phyloP scores from a whole-genome alignment of 2,797 vertebrate genomes.

The Anguilla megastoma region DNA sequence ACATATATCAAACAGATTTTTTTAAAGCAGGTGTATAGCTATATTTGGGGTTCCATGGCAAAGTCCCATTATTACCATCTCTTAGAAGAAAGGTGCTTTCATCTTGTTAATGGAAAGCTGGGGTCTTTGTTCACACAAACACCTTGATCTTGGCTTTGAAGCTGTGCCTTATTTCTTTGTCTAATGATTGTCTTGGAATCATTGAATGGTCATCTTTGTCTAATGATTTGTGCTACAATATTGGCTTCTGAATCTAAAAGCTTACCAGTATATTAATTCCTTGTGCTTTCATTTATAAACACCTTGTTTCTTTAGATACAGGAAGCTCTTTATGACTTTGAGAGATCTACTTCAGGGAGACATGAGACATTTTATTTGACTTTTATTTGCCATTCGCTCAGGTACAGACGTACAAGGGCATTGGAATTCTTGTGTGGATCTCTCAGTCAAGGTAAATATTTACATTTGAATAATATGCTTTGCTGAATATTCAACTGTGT shows the following conservation, averaged over 20 bases:
- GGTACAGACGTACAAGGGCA: too few species aligned
- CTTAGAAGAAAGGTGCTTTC: not conserved
- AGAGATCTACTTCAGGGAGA: not conserved
- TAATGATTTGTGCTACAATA: slow-evolving; percentile 2
- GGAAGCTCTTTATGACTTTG: not conserved
- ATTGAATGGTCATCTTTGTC: not conserved
- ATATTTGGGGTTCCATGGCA: not conserved
- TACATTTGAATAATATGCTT: too few species aligned
- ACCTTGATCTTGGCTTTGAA: slow-evolving; percentile 5
- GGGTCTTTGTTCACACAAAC: not conserved
- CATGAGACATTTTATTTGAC: too few species aligned
- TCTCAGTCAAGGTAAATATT: too few species aligned
- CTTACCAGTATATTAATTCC: not conserved
- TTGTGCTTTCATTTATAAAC: not conserved
- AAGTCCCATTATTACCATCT: not conserved
- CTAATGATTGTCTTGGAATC: not conserved
- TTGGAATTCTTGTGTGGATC: too few species aligned
- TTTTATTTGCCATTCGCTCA: too few species aligned
- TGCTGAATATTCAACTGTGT: too few species aligned
- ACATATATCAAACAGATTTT: not conserved
- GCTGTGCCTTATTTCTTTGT: not conserved
- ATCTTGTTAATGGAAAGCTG: not conserved
- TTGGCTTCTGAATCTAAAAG: slow-evolving; percentile 5
- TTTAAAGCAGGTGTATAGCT: not conserved
- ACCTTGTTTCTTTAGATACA: not conserved